Evolutionary conservation across 2,113 vertebrate genomes (phyloP).

Genomic region (Bucco capensis): DNA sequence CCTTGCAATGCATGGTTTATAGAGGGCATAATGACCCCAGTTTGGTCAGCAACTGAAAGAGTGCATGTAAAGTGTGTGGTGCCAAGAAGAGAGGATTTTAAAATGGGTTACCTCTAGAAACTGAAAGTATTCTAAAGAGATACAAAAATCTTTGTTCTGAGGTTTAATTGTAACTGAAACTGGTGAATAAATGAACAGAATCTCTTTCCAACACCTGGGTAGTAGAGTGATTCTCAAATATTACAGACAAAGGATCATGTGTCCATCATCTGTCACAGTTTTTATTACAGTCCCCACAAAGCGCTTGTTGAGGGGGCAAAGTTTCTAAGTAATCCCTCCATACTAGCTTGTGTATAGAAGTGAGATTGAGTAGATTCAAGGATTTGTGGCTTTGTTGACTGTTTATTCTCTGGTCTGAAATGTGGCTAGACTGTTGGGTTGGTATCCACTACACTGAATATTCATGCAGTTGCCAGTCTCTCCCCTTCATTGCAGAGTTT

Average conservation of each 20-base stretch:
- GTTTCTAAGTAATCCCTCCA: neutral
- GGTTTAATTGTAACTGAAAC: neutral
- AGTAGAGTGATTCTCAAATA: neutral
- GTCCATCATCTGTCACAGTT: neutral
- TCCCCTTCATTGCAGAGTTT: neutral
- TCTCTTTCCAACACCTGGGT: neutral
- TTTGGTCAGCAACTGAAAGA: neutral
- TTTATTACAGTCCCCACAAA: neutral
- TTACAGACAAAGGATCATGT: neutral
- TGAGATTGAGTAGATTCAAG: neutral
- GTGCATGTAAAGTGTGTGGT: neutral
- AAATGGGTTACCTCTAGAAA: neutral
- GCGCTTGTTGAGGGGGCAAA: neutral
- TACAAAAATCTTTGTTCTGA: neutral
- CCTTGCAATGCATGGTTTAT: neutral
- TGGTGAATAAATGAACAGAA: neutral
- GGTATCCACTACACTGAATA: neutral
- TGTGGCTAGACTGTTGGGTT: neutral
- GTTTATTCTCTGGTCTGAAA: neutral
- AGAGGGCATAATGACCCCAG: neutral
- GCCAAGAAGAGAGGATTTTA: neutral
- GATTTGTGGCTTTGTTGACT: fast-evolving
- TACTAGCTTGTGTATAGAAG: neutral
- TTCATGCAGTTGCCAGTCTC: neutral
- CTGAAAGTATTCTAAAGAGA: neutral